Evolutionary conservation across 2,113 vertebrate species (phyloP).

Genomic region (Paradisaea rubra): DNA sequence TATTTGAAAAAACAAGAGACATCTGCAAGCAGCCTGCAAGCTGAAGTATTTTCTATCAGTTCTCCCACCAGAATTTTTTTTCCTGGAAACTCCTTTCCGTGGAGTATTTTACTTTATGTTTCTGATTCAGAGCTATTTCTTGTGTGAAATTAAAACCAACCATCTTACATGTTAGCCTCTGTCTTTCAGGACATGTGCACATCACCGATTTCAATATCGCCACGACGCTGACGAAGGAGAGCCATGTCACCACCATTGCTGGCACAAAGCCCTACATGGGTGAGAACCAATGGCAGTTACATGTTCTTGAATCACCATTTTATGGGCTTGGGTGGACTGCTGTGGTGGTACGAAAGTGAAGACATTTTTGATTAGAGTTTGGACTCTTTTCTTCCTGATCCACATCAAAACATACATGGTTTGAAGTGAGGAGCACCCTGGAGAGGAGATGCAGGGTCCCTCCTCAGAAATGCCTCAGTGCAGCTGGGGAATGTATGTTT

Average conservation of each 20-base stretch:
- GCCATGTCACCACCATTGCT: slow-evolving; percentile 84
- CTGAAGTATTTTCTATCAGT: not conserved
- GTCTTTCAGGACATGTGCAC: slow-evolving; percentile 85
- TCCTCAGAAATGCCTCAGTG: too few species aligned
- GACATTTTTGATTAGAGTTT: not conserved
- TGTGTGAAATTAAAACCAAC: not conserved
- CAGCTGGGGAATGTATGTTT: rapidly evolving
- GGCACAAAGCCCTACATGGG: slow-evolving; percentile 99
- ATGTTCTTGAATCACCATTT: rapidly evolving
- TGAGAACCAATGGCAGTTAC: not conserved
- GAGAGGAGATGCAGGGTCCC: not conserved
- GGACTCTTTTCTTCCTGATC: not conserved
- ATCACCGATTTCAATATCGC: slow-evolving; percentile 97
- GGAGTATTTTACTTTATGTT: not conserved
- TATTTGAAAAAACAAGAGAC: not conserved
- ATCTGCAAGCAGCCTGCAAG: not conserved
- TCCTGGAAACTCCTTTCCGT: not conserved
- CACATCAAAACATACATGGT: rapidly evolving
- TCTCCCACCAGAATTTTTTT: not conserved
- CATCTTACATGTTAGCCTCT: not conserved
- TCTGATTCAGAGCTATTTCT: not conserved
- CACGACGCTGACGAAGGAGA: slow-evolving; percentile 81
- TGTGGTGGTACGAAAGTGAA: not conserved
- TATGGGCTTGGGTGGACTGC: not conserved
- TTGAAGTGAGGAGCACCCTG: not conserved